These are phyloP conservation scores for Sandelia bainsii DNA, from an alignment of 2,797 vertebrate species.

Conservation along the genomic window DNA sequence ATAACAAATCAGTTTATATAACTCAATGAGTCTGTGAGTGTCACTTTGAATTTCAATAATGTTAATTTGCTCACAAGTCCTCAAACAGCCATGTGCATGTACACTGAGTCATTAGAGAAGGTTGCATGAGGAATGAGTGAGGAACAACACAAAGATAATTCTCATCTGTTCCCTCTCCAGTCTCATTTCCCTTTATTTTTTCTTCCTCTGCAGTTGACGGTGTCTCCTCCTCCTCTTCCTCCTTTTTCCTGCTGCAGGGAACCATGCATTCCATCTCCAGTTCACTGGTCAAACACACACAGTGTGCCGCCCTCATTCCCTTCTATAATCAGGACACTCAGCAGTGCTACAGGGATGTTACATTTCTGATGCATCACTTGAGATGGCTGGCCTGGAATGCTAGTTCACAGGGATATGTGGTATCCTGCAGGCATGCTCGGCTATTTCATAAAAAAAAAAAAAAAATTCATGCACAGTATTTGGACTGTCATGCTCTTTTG, in stretches of 20 bases:
- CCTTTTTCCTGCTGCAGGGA: constrained; percentile 72
- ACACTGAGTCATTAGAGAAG: constrained; percentile 39
- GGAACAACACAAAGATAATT: constrained; percentile 60
- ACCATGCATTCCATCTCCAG: constrained; percentile 80
- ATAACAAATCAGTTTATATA: constrained; percentile 63
- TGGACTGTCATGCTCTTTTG: constrained; percentile 50
- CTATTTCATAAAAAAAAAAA: constrained; percentile 61
- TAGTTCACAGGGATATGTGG: constrained; percentile 65
- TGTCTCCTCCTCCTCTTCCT: constrained; percentile 31
- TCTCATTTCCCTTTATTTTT: constrained; percentile 49
- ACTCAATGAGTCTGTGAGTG: constrained; percentile 56
- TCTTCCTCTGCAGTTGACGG: constrained; percentile 65
- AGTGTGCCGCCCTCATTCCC: constrained; percentile 79
- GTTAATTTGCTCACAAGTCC: constrained; percentile 60
- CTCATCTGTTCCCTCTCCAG: constrained; percentile 54
- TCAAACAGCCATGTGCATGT: constrained; percentile 35
- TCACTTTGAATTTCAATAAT: constrained; percentile 71
- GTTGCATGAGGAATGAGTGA: constrained; percentile 39
- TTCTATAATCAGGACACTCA: constrained; percentile 82
- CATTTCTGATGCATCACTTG: constrained; percentile 83
- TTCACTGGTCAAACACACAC: constrained; percentile 83
- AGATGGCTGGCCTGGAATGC: constrained; percentile 78
- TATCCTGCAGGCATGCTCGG: constrained; percentile 65
- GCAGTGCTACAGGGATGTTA: constrained; percentile 78
- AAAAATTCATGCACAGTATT: constrained; percentile 53